Evolutionary conservation across 1,140 invertebrate species (phyloP).

Genomic region (Drosophila ironensis): DNA sequence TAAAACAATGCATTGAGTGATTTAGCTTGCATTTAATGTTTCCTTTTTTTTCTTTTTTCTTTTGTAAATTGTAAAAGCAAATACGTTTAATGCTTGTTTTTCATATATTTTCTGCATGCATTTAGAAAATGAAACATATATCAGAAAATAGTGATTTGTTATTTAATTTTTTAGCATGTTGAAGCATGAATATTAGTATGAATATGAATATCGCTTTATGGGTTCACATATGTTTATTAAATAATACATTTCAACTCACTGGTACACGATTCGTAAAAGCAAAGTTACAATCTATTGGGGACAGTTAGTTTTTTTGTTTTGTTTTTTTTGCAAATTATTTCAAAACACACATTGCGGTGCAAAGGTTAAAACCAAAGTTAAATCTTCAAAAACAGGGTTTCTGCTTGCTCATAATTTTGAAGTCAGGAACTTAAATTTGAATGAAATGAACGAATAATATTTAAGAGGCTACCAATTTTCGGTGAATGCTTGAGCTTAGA

Average conservation of each 20-base stretch:
- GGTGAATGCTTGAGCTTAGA: conserved; percentile 6
- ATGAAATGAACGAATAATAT: background rate
- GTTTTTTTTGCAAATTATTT: conserved; percentile 42
- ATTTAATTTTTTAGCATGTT: conserved; percentile 4
- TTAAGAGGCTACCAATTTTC: background rate
- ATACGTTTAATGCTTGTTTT: conserved; percentile 60
- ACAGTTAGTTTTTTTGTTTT: conserved; percentile 16
- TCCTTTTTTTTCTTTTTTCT: conserved; percentile 41
- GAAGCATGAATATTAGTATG: conserved; percentile 39
- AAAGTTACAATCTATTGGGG: conserved; percentile 33
- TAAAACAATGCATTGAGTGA: background rate
- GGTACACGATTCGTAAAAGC: conserved; percentile 5
- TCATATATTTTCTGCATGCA: conserved; percentile 64
- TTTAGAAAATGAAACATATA: conserved; percentile 61
- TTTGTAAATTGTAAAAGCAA: conserved; percentile 56
- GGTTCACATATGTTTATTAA: background rate
- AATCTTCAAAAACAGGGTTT: background rate
- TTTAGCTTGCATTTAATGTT: conserved; percentile 44
- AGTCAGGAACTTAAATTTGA: background rate
- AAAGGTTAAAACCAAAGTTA: background rate
- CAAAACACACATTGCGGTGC: conserved; percentile 45
- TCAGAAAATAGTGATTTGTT: conserved; percentile 31
- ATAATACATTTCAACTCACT: conserved; percentile 1
- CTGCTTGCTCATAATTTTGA: background rate
- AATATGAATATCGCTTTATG: conserved; percentile 10